phyloP scores from a whole-genome alignment of 2,888 invertebrate species.

The Agapetus fuscipes region DNA sequence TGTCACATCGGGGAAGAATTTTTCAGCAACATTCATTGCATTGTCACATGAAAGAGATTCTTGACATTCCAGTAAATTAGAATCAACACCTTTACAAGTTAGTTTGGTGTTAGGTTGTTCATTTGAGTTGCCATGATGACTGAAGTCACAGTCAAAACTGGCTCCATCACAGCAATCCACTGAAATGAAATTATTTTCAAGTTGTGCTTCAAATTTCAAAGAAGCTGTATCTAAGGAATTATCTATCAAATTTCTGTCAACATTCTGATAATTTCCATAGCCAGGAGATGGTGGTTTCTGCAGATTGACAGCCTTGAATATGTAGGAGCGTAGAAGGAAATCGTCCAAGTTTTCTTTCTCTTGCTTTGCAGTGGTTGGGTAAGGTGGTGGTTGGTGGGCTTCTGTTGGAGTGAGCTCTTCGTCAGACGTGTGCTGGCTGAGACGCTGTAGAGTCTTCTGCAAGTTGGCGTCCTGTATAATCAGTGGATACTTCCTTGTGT shows the following conservation, averaged over 20 bases:
- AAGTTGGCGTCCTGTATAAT: conserved; percentile 60
- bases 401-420: background rate
- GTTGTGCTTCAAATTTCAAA: conserved; percentile 49
- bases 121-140: background rate
- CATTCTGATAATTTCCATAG: conserved; percentile 14
- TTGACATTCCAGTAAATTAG: no score
- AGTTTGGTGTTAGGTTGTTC: no score
- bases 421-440: conserved; percentile 30
- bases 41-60: background rate
- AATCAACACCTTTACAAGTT: no score
- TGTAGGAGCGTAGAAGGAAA: background rate
- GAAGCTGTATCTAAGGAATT: conserved; percentile 33
- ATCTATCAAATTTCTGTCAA: conserved; percentile 5
- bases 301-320: background rate
- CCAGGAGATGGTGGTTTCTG: background rate
- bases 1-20: background rate
- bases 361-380: no score
- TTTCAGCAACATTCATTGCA: background rate
- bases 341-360: no score
- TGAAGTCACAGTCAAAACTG: conserved; percentile 35
- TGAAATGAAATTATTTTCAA: conserved; percentile 51
- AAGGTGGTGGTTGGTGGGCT: no score
- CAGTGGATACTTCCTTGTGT: conserved; percentile 72
- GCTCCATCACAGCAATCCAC: conserved; percentile 35
- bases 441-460: conserved; percentile 52